Evolutionary conservation across 2,113 vertebrate genomes (phyloP).

Genomic region (Vidua macroura): DNA sequence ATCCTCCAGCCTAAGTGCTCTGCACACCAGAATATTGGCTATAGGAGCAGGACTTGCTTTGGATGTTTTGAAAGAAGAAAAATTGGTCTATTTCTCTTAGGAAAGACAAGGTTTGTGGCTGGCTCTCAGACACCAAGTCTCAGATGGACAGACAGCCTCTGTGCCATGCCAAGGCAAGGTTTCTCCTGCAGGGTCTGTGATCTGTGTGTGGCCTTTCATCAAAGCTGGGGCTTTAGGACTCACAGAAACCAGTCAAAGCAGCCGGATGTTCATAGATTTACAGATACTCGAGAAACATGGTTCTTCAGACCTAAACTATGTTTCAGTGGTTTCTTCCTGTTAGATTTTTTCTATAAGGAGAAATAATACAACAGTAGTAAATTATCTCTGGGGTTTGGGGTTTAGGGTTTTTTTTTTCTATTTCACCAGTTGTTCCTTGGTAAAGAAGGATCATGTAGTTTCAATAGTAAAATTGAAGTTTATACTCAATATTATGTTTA

Average conservation of each 20-base stretch:
- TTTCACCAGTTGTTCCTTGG: background rate
- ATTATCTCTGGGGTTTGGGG: constrained; percentile 33
- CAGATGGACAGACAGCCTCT: background rate
- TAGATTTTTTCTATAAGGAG: constrained; percentile 47
- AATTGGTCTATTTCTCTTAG: background rate
- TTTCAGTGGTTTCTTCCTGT: constrained; percentile 49
- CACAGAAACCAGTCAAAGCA: constrained; percentile 21
- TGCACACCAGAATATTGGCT: background rate
- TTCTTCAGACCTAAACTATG: constrained; percentile 55
- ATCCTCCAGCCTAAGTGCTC: background rate
- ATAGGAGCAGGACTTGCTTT: background rate
- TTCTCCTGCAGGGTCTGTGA: background rate
- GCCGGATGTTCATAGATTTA: constrained; percentile 36
- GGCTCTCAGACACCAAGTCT: background rate
- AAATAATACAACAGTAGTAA: constrained; percentile 40
- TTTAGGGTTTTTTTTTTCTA: background rate
- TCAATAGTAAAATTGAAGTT: background rate
- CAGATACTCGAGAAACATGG: constrained; percentile 36
- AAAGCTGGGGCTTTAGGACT: background rate
- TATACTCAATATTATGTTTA: background rate
- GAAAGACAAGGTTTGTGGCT: background rate
- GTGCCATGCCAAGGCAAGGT: background rate
- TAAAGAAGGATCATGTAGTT: background rate
- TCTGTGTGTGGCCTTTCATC: constrained; percentile 47
- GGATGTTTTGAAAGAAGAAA: background rate